Evolutionary conservation across 37 sponge, comb jelly and placozoan genomes (phyloP), one percentile per base, ranked within the genome.

Genomic region (Halichondria panicea): DNA sequence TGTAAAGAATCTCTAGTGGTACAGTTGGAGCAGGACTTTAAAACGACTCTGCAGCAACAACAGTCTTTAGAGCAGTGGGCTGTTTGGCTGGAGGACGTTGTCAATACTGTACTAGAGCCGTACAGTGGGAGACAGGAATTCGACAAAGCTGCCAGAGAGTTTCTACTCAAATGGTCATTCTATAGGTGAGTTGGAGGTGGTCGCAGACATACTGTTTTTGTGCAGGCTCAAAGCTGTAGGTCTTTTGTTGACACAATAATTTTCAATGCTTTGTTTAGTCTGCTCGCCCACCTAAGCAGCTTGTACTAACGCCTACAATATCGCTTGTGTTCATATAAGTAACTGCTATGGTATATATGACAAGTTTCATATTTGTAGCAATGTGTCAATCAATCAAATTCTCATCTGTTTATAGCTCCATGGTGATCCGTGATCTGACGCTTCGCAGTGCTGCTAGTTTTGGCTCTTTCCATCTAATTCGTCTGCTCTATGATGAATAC

Each of bases 101-200:
- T 98, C 3, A 60, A 70, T 58, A 82, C 86, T 44, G 69, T 84
- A 19, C 87, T 98, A 3, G 86, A 90, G 31, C 89, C 85, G 0
- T 84, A 82, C 70, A 80, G 63, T 15, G 78, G 62, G 24, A 68
- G 80, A 28, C 66, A 80, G 5, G 75, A 87, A 9, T 95, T 88
- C 65, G 39, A 89, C 44, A 85, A 93, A 50, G 91, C 88, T 64
- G 96, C 99, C 3, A 65, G 94, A 6, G 82, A 98, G 71, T 98
- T 98, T 65, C 87, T 98, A 3, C 81, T 98, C 62, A 98, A 98
- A 89, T 98, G 99, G 99, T 98, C 99, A 22, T 97, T 97, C 82
- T 97, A 97, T 76, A 93, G 97, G 97, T 96, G 66, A 37, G 52
- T 35, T n/a, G n/a, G n/a, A n/a, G n/a, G n/a, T n/a, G n/a, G n/a